Evolutionary conservation across 2,888 invertebrate genomes (phyloP).

Genomic region (Rugalucina vietnamica): DNA sequence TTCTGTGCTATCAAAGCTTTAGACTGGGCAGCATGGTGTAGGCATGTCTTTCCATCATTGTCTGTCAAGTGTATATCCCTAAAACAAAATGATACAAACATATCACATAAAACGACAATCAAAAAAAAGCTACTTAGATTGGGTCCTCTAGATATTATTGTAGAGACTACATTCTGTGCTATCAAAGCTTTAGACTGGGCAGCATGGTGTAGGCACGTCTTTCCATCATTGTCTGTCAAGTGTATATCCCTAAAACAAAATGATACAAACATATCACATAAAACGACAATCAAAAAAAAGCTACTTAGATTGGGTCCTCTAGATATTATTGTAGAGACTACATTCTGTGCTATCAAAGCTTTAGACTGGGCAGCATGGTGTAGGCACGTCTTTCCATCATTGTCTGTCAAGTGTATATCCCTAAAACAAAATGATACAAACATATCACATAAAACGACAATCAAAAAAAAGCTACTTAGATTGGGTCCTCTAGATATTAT

Average conservation of each 20-base stretch:
- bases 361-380: constrained; percentile 81
- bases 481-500: constrained; percentile 76
- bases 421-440: constrained; percentile 72
- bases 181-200: constrained; percentile 75
- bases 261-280: neutral
- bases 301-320: constrained; percentile 77
- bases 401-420: constrained; percentile 77
- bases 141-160: constrained; percentile 75
- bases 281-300: no score
- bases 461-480: no score
- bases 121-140: constrained; percentile 78
- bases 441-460: no score
- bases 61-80: constrained; percentile 80
- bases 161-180: constrained; percentile 70
- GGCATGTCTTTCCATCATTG: constrained; percentile 79
- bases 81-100: constrained; percentile 47
- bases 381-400: constrained; percentile 80
- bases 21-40: constrained; percentile 81
- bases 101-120: neutral
- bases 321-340: constrained; percentile 73
- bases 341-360: constrained; percentile 69
- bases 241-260: constrained; percentile 76
- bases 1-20: constrained; percentile 71
- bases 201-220: constrained; percentile 81
- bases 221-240: constrained; percentile 78